Conservation (phyloP, 2,888 invertebrate species). For the Acrocera orbiculus region DNA sequence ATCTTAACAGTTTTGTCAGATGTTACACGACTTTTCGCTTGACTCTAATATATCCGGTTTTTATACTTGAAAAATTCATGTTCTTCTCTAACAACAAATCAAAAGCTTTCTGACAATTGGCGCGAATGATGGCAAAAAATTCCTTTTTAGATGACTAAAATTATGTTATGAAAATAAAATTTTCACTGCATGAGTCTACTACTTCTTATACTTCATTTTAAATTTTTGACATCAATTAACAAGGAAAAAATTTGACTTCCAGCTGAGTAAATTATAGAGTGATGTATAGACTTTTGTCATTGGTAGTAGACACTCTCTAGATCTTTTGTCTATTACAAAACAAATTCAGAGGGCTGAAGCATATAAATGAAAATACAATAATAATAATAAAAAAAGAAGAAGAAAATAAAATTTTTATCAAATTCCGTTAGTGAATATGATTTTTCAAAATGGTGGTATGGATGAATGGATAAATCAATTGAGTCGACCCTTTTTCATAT, state of each 20-base stretch:
- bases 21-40: conserved; percentile 3
- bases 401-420: too few species aligned
- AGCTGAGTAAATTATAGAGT: conserved; percentile 13
- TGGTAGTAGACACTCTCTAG: conserved; percentile 9
- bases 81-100: too few species aligned
- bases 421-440: too few species aligned
- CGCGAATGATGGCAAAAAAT: too few species aligned
- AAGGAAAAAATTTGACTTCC: conserved; percentile 10
- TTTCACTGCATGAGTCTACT: background rate
- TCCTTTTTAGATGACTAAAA: too few species aligned
- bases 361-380: too few species aligned
- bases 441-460: too few species aligned
- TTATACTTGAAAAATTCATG: conserved; percentile 1
- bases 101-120: too few species aligned
- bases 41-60: conserved; percentile 3
- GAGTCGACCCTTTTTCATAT: too few species aligned
- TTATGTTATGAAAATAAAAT: background rate
- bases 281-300: conserved; percentile 8
- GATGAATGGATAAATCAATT: too few species aligned
- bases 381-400: too few species aligned
- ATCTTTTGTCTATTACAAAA: conserved; percentile 10
- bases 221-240: conserved; percentile 12
- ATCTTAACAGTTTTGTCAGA: background rate
- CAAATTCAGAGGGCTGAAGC: too few species aligned
- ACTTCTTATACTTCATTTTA: conserved; percentile 5